These are phyloP conservation scores for Murina feae DNA, from an alignment of 2,113 vertebrate species.

Conservation along the genomic window DNA sequence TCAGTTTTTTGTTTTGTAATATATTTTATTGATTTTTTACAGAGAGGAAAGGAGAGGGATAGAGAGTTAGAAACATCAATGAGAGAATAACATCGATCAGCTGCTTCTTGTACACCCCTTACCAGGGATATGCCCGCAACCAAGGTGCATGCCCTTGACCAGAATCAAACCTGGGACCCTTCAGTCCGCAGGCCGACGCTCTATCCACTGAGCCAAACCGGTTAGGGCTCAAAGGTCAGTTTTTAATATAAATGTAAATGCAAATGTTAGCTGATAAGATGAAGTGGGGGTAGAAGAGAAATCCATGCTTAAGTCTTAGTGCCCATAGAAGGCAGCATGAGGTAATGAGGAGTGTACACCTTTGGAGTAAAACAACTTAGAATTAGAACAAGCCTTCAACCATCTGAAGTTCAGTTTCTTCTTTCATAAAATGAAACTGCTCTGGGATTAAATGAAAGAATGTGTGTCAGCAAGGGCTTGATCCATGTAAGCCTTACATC, in stretches of 20 bases:
- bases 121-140: no score
- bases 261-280: background rate
- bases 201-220: no score
- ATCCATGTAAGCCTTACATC: background rate
- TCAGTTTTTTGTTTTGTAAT: no score
- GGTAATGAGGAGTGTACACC: background rate
- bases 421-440: background rate
- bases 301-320: background rate
- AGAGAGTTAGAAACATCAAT: no score
- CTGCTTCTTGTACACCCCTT: no score
- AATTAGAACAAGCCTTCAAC: background rate
- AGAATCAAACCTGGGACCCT: no score
- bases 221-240: conserved; percentile 25
- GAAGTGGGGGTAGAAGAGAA: background rate
- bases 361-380: background rate
- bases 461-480: background rate
- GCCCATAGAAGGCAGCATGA: background rate
- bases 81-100: no score
- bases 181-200: no score
- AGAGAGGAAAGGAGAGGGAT: no score
- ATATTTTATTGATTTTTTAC: no score
- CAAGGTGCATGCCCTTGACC: no score
- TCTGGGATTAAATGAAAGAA: background rate
- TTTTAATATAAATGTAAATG: conserved; percentile 17
- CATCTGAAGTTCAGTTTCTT: background rate